Base-by-base conservation (phyloP, 2,888 invertebrate species). In the Anoncus sp. region DNA sequence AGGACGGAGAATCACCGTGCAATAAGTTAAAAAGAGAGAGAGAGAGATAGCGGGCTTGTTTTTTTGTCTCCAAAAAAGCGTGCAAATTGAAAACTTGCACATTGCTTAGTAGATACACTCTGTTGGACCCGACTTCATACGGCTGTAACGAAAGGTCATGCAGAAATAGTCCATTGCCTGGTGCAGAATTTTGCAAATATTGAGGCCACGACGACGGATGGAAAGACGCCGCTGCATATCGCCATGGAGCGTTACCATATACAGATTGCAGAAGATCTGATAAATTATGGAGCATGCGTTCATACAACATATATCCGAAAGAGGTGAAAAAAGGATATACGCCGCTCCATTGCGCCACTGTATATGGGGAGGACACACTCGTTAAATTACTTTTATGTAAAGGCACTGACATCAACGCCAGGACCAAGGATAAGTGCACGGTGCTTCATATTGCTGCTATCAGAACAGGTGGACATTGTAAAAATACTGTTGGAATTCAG, bases 361-460 rank as follows among this genome's bases (percentile, higher is more conserved):
- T 4, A 16, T 14, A 6, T 7, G 27, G 43, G 1, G 16, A 51
- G 2, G 47, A 22, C 1, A 40, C 49, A 65, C 31, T 66, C 9
- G 31, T 72, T 6, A 24, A 66, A 35, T 47, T 74, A 5, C 38
- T 74, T 3, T 40, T 74, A 10, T 16, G 45, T 0, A 59, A 20
- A 38, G 57, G 59, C 14, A 71, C 66, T 6, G 31, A 60, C 5
- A 18, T 72, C 35, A 45, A 71, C 20, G 43, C 45, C 9, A 45
- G n/a, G n/a, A 49, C 69, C 9, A 16, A 51, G 12, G n/a, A 31
- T 10, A 22, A 43, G 12, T 43, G 16, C 16, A 59, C 75, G 14
- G 63, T 71, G n/a, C 59, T 75, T 47, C 71, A 69, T 18, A 3
- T 49, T 9, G 73, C 77, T 10, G n/a, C 53, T 24, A n/a, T 18